Base-by-base conservation (phyloP, 2,888 invertebrate genomes). In the Mythimna impura region DNA sequence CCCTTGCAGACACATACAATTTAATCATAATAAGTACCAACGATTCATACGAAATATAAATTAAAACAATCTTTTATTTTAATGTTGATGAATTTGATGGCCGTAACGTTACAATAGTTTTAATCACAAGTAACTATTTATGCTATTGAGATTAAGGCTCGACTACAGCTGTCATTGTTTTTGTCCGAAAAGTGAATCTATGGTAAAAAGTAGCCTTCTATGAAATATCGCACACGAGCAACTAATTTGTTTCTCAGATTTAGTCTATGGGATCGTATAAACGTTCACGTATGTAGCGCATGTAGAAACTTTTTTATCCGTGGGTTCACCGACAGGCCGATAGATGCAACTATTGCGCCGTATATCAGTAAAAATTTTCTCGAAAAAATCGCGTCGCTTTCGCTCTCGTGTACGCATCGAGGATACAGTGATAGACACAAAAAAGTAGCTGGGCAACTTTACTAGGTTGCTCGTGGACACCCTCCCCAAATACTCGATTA, bases 141-240 rank as follows among this genome's bases (percentile, higher is more conserved):
- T 77, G 74, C 75, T 73, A 87, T 85, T 75, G 76, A 85, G 87
- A 86, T 83, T 85, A 86, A 86, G 87, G 86, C 57, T 71, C 34
- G 52, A 66, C 67, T 57, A 73, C 73, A 74, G 80, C 61, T 76
- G 67, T 72, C 50, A 80, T 68, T 71, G 74, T 86, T 80, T 78
- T 63, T 79, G 43, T 55, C 54, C 9, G 10, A 14, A 55, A 62
- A 66, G 8, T 36, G 25, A 63, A 69, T 60, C 4, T 17, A 30
- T 22, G 17, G 14, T 22, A 47, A 65, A 68, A 73, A 73, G 8
- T n/a, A 6, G 0, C n/a, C 58, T n/a, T 1, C 17, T 52, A 58
- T 62, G n/a, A 52, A 20, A 52, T n/a, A 9, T 8, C 2, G n/a
- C 50, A 7, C 17, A 47, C 47, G 17, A 47, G 47, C 47, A 17